Base-by-base conservation (phyloP, 2,888 invertebrate genomes). In the Parnassius glacialis region DNA sequence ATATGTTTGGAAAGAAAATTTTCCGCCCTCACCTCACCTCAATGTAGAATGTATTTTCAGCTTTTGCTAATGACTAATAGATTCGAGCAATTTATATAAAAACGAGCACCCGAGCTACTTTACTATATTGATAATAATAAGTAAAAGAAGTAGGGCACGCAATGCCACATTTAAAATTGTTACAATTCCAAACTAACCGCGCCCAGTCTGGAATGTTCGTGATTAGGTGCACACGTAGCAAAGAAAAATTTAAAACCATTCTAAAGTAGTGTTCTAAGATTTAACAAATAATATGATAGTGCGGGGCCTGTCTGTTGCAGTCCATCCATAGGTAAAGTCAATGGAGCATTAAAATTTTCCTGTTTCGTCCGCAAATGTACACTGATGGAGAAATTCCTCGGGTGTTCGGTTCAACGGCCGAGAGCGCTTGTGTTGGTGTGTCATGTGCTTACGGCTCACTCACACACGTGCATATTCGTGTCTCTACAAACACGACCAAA, bases 371-470 rank as follows among this genome's bases (percentile, higher is more conserved):
- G 80, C 82, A 79, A 83, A 71, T 73, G 73, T 70, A 79, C 79
- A 80, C 76, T 79, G 78, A 80, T 85, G 85, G 90, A 91, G 91
- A 91, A 90, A 91, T 91, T 90, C 90, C 90, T 90, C 79, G 76
- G 81, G 88, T 87, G 84, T 87, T 86, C 88, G 89, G 90, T 90
- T 91, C 90, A 90, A 90, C 82, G 90, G 87, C 90, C 90, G 89
- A 86, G 78, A 81, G 76, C 81, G 78, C 74, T 71, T 71, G 83
- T 70, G 73, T 80, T 83, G 81, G 84, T 84, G 84, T 76, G 77
- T 81, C 80, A 76, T 75, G 80, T 78, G 72, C 72, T 79, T 78
- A 78, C 76, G 73, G 76, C 79, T 78, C 81, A 68, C 77, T 83
- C 89, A 82, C 88, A 87, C 88, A 85, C 89, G 80, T 75, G 72